Evolutionary conservation across 2,888 invertebrate genomes (phyloP), one percentile per base, ranked within the genome.

Genomic region (Anthophora plumipes): DNA sequence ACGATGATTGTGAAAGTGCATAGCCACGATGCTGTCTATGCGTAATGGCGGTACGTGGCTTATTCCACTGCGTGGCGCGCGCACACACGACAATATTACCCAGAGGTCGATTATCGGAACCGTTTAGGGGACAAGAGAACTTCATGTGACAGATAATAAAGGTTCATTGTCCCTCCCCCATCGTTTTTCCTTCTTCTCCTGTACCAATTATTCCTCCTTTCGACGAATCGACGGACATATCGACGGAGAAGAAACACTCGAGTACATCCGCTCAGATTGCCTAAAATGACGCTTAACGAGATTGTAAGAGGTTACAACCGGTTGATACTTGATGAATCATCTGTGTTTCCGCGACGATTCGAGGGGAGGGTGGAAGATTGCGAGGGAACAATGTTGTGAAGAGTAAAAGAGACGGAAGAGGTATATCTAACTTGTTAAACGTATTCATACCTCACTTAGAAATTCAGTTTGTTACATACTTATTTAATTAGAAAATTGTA

Each of bases 1-100:
- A 20, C 79, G 70, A 31, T 80, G 77, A 83, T 80, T 82, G 85
- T 81, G 81, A 85, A 89, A 88, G 81, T 80, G 82, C 84, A 80
- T 50, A 60, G 76, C 50, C 79, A 75, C 70, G 82, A 31, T 64
- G 80, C 63, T 82, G 77, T 61, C 75, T 64, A 41, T 76, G 73
- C 73, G 77, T 85, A 74, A 83, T 79, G 75, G 61, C 82, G 52
- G 25, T 52, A 72, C 71, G 39, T 46, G 75, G 84, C 76, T 77
- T 86, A 83, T 88, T 86, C 72, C 69, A 72, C 74, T 66, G 70
- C 41, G 37, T 25, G 71, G 22, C 52, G 39, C 43, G 39, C 22
- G 31, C 43, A 43, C 41, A 22, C 43, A 43, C 50, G 43, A n/a
- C n/a, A n/a, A n/a, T n/a, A n/a, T 55, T 31, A 46, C n/a, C 37